Base-by-base conservation (phyloP, 2,113 vertebrate species). In the Chaetura pelagica region DNA sequence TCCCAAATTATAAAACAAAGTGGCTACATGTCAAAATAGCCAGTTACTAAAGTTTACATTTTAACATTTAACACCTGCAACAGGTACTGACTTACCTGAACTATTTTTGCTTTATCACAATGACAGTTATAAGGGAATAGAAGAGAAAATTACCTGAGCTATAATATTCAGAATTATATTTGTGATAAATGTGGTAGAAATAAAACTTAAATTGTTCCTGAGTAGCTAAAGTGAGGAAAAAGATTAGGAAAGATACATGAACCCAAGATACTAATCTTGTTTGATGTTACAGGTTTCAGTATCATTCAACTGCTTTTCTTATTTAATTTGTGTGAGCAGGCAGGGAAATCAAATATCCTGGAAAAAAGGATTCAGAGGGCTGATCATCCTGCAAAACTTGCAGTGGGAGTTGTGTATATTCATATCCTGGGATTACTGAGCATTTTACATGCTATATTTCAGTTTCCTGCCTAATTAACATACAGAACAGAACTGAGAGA, bases 271-370 rank as follows among this genome's bases (percentile, higher is more conserved):
- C 27, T 46, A 6, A 83, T 89, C 78, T 66, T 57, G 15, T 72
- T 83, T 77, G 62, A 21, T 90, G 80, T 64, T 86, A 62, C 8
- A 84, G 3, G 3, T 94, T 91, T 93, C 67, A 55, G 34, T 64
- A 80, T 80, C 91, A 63, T 23, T 76, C 54, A 55, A 62, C 55
- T 83, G 32, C 51, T 83, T 78, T 85, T 46, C 67, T 46, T 79
- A 52, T 79, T 93, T 94, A 79, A 83, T 94, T 96, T 87, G 40
- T 0, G 0, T 85, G 35, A 83, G 32, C n/a, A 94, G 38, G 20
- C 54, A 73, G 7, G 18, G 6, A 59, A 93, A 89, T 89, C 74
- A 95, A 95, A 95, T 92, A 96, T 86, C 63, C 55, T 96, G 72
- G 15, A 90, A 40, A 71, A 94, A 85, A 87, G 75, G 34, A 85